phyloP scores from a whole-genome alignment of 2,797 vertebrate species.

The Xenopus petersii region DNA sequence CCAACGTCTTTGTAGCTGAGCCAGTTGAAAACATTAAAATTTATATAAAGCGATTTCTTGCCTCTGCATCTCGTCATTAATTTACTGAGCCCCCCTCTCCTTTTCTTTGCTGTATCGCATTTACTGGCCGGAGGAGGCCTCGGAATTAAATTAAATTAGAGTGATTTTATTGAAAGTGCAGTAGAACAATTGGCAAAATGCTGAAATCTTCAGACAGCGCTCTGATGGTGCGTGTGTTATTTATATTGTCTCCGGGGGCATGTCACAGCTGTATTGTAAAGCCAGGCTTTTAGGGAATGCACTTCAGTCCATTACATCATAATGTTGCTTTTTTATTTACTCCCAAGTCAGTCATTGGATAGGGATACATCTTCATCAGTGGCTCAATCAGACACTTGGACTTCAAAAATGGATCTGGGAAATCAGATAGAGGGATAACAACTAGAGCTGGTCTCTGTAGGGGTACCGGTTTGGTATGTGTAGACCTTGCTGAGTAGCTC shows the following conservation, averaged over 20 bases:
- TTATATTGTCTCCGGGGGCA: slow-evolving; percentile 41
- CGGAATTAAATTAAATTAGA: slow-evolving; percentile 26
- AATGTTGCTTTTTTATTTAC: slow-evolving; percentile 9
- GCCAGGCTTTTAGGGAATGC: slow-evolving; percentile 35
- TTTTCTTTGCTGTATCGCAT: slow-evolving; percentile 2
- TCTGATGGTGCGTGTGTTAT: slow-evolving; percentile 16
- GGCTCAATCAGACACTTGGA: too few species aligned
- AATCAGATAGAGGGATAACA: too few species aligned
- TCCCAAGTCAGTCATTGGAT: not conserved
- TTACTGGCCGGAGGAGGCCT: slow-evolving; percentile 2
- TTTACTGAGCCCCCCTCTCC: not conserved
- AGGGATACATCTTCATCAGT: too few species aligned
- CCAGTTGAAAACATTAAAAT: slow-evolving; percentile 8
- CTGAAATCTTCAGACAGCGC: slow-evolving; percentile 32
- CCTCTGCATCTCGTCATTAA: not conserved
- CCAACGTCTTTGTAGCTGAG: not conserved
- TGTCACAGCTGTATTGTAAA: slow-evolving; percentile 38
- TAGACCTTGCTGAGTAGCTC: too few species aligned
- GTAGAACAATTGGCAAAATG: slow-evolving; percentile 39
- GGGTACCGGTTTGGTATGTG: too few species aligned
- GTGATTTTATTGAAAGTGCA: slow-evolving; percentile 46
- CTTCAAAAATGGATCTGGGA: too few species aligned
- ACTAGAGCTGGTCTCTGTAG: too few species aligned
- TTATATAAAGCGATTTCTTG: slow-evolving; percentile 4
- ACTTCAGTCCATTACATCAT: slow-evolving; percentile 42